Percentiles rank a stretch among this genome's conserved stretches.
Evolutionary conservation across 2,797 vertebrate genomes (phyloP).

Genomic region (Synaphobranchus kaupii): DNA sequence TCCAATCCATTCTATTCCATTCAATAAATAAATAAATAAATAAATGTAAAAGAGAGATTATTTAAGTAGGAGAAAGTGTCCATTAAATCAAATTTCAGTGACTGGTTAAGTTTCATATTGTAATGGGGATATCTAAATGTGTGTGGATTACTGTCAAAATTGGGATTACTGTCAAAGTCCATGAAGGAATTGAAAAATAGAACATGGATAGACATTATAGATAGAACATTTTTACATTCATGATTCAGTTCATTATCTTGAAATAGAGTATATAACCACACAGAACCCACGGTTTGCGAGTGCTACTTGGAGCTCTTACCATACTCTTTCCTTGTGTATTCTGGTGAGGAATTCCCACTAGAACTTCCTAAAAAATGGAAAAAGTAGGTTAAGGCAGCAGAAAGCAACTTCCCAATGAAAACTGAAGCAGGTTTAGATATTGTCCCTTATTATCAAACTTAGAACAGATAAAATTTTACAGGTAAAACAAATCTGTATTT

Average conservation of each 20-base stretch:
- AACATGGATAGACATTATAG: not conserved
- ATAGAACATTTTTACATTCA: not conserved
- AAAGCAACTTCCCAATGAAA: not conserved
- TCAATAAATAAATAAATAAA: not conserved
- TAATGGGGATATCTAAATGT: not conserved
- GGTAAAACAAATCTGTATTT: not conserved
- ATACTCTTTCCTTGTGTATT: conserved; percentile 89
- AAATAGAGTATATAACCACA: not conserved
- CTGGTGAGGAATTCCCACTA: conserved; percentile 96
- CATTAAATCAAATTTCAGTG: not conserved
- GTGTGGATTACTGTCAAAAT: not conserved
- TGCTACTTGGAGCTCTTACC: conserved; percentile 65
- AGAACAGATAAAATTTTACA: not conserved
- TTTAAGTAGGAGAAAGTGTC: not conserved
- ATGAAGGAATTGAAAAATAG: not conserved
- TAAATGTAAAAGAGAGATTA: not conserved
- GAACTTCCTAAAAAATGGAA: conserved; percentile 82
- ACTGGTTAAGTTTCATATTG: not conserved
- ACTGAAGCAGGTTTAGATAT: not conserved
- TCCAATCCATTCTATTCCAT: not conserved
- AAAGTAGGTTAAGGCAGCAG: conserved; percentile 25
- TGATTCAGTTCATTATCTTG: not conserved
- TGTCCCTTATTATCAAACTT: not conserved
- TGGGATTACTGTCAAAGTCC: not conserved
- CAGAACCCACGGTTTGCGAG: not conserved